A percentile compares a stretch with the other conserved stretches of the same genome.
These are phyloP conservation scores for Oxystoma pomonae DNA, from an alignment of 2,888 invertebrate species.

Conservation along the genomic window DNA sequence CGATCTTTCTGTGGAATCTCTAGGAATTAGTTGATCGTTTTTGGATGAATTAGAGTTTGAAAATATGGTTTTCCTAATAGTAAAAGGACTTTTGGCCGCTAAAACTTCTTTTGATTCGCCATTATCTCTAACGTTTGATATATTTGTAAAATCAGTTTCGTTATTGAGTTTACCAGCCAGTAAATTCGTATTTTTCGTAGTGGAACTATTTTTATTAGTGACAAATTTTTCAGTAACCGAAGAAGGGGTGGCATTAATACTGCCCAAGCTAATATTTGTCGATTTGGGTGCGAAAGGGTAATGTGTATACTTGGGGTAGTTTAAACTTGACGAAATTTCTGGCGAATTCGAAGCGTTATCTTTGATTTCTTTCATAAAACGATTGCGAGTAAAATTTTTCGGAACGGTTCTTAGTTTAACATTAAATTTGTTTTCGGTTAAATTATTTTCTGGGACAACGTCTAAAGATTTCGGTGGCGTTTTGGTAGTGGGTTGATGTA, in stretches of 20 bases:
- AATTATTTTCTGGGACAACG: constrained; percentile 28
- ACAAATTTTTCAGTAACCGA: not conserved
- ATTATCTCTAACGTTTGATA: not conserved
- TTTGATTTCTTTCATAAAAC: constrained; percentile 35
- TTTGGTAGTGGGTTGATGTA: too few species aligned
- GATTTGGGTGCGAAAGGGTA: not conserved
- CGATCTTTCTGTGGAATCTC: constrained; percentile 17
- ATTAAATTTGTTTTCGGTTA: constrained; percentile 32
- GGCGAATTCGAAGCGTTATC: constrained; percentile 19
- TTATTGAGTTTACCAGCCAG: too few species aligned
- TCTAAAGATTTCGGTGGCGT: not conserved
- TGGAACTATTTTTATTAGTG: not conserved
- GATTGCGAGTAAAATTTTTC: constrained; percentile 45
- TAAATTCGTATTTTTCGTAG: not conserved
- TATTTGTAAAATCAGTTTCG: too few species aligned
- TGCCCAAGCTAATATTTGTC: not conserved
- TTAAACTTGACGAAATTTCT: too few species aligned
- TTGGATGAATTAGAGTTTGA: not conserved
- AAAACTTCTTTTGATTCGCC: not conserved
- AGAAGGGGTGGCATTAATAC: not conserved
- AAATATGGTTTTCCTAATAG: not conserved
- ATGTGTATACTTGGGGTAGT: not conserved
- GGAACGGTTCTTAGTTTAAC: constrained; percentile 41
- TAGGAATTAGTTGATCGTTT: not conserved
- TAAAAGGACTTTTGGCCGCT: not conserved